These are phyloP conservation scores for Parnassius orleans DNA, from an alignment of 2,888 invertebrate genomes.

Conservation along the genomic window DNA sequence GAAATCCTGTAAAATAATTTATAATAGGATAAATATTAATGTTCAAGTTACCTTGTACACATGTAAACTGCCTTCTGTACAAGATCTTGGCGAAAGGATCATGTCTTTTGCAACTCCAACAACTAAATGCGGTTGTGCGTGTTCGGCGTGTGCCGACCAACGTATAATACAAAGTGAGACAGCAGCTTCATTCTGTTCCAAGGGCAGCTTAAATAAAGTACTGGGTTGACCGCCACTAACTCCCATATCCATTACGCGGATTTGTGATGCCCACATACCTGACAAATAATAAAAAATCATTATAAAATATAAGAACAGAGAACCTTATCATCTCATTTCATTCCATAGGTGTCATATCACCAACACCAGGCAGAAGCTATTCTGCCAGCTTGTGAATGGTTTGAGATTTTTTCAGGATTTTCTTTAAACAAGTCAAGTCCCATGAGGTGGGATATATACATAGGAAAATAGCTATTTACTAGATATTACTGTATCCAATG, in stretches of 20 bases:
- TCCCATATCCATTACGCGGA: constrained; percentile 93
- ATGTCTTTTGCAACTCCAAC: constrained; percentile 96
- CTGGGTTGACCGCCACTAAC: constrained; percentile 80
- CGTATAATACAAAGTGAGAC: constrained; percentile 92
- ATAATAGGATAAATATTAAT: not conserved
- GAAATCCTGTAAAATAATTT: constrained; percentile 6
- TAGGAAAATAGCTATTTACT: no score
- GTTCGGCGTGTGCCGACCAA: constrained; percentile 83
- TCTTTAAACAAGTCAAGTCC: no score
- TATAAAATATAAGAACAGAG: not conserved
- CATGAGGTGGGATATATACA: no score
- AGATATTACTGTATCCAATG: constrained; percentile 55
- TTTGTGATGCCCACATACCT: constrained; percentile 97
- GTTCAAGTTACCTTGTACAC: constrained; percentile 85
- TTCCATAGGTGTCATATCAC: no score
- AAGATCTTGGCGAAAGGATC: constrained; percentile 92
- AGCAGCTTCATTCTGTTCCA: constrained; percentile 98
- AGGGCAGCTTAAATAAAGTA: constrained; percentile 87
- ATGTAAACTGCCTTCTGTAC: constrained; percentile 91
- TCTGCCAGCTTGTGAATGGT: no score
- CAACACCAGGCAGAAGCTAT: no score
- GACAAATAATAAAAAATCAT: constrained; percentile 24
- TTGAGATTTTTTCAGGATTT: no score
- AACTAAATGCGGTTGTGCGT: constrained; percentile 80
- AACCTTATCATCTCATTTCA: not conserved